Conservation (phyloP, 2,113 vertebrate species). For the Larimichthys polyactis region DNA sequence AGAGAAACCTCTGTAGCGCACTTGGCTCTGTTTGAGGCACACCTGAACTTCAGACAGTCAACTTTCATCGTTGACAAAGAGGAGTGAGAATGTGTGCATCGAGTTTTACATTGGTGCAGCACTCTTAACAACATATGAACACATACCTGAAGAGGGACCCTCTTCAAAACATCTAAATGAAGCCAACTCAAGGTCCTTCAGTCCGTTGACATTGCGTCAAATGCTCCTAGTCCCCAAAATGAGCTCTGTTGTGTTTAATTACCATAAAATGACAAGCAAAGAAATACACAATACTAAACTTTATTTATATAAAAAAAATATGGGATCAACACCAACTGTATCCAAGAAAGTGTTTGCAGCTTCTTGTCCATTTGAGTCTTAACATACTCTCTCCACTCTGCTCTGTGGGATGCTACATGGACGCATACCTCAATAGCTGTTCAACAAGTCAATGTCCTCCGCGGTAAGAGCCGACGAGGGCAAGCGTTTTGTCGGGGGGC, state of each 20-base stretch:
- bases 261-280: conserved; percentile 1
- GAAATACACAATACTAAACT: conserved; percentile 20
- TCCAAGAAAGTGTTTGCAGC: background rate
- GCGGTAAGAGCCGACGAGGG: conserved; percentile 82
- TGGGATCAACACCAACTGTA: background rate
- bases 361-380: background rate
- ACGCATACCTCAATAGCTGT: conserved; percentile 86
- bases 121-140: background rate
- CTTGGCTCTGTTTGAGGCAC: background rate
- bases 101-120: background rate
- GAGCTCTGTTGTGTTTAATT: no score
- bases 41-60: background rate
- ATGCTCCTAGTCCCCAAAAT: background rate
- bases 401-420: background rate
- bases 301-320: conserved; percentile 59
- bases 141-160: background rate
- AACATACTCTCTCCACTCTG: background rate
- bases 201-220: background rate
- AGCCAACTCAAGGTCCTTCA: background rate
- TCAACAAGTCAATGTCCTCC: conserved; percentile 91
- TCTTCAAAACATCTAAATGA: background rate
- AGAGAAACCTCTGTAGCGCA: background rate
- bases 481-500: conserved; percentile 83
- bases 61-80: background rate
- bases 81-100: background rate